Evolutionary conservation across 2,113 vertebrate genomes (phyloP), one percentile per base, ranked within the genome.

Genomic region (Corythaixoides concolor): DNA sequence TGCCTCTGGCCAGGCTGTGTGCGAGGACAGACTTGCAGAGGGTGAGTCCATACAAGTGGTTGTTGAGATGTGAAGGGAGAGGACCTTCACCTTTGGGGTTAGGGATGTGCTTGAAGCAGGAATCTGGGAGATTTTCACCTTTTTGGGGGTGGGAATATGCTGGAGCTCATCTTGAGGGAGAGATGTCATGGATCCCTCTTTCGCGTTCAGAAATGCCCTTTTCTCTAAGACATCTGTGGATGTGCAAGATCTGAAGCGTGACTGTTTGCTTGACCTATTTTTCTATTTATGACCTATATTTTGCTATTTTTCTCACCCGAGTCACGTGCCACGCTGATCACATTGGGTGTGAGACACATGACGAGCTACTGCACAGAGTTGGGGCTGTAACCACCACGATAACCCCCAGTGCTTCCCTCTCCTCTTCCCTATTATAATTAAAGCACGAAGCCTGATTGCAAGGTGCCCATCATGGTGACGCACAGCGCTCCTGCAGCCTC

Each of bases 381-480:
- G 2, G 68, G 83, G 5, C 64, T 62, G 59, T 3, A 43, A 15
- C 41, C 41, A 43, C 41, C 41, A 43, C 41, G 10, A 15, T 43
- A 12, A 12, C 41, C 41, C 41, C 41, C 41, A 43, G 41, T 43
- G 41, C 41, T 43, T 43, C 41, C 41, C 41, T 43, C 41, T 43
- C 41, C 41, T 12, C 41, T 43, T 43, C 41, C 41, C 41, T 43
- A 1, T 8, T 1, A 4, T n/a, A 49, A 28, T 2, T 6, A 52
- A 20, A 55, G 13, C 52, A 21, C 0, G 2, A 26, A 74, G 39
- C 3, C 81, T 50, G 88, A 1, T 9, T 49, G 69, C 39, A n/a
- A 15, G 1, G 1, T n/a, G 56, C 45, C 26, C 45, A 1, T 19
- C 1, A 2, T 22, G 66, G 66, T 11, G 3, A 9, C 70, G 8